Base-by-base conservation (phyloP, 2,797 vertebrate genomes). In the Acrossocheilus wenchowensis region DNA sequence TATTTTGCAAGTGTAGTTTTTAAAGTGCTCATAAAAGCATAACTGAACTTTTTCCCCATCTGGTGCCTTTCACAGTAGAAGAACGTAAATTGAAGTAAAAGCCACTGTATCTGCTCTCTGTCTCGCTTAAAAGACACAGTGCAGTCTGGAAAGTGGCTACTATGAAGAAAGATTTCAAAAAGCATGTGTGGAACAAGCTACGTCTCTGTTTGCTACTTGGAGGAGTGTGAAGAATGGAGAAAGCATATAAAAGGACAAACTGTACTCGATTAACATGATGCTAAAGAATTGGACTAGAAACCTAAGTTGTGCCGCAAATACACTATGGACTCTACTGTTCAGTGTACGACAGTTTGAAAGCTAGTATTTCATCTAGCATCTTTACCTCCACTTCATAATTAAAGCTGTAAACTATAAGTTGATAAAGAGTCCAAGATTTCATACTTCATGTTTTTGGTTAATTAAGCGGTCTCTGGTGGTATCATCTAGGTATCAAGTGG, bases 211-310 rank as follows among this genome's bases (percentile, higher is more conserved):
- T 45, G 54, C 52, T 30, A 71, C 66, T 52, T 14, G 2, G 50
- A 39, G 34, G 30, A 48, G 83, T 86, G 60, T 83, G n/a, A 57
- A 23, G 5, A 41, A 78, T 73, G 19, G 41, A 66, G 43, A 36
- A 77, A 83, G 83, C 48, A 45, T 39, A 54, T 64, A 66, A 84
- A 45, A 84, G 11, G 78, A 45, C 36, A 82, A 74, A 72, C 11
- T 54, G 43, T 39, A 50, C 12, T 50, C 23, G 54, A 84, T 26
- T 52, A 66, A 73, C 2, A 36, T n/a, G 30, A 30, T 2, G 6
- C 39, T 30, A 57, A 73, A 48, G 17, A 45, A 54, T 10, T 54
- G 2, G 5, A 30, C 30, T 52, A 41, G 34, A 74, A 41, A 62
- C 11, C 45, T 2, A 73, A 48, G 14, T 74, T 43, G 5, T 23